A percentile compares a stretch with the other conserved stretches of the same genome.
These are phyloP conservation scores for Monarcha castaneiventris DNA, from an alignment of 2,113 vertebrate genomes.

Conservation along the genomic window DNA sequence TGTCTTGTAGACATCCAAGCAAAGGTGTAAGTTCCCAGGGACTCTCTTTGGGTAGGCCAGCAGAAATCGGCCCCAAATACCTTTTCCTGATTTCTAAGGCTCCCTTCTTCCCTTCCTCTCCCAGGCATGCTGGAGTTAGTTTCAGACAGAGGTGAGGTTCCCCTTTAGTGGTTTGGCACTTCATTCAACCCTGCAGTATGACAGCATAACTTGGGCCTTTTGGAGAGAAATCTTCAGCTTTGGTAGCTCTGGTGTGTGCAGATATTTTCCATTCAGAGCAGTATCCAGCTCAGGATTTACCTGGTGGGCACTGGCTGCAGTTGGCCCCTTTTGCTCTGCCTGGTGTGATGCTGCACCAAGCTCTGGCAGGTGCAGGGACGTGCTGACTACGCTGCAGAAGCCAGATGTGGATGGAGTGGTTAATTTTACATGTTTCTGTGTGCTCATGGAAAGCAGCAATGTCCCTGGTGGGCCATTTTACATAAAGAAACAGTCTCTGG, in stretches of 20 bases:
- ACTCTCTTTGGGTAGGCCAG: background rate
- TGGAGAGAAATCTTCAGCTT: background rate
- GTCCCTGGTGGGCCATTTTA: background rate
- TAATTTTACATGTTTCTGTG: background rate
- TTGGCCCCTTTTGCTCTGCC: background rate
- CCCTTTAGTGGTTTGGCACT: background rate
- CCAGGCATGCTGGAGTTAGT: too few species aligned
- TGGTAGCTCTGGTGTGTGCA: background rate
- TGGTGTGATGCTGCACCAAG: background rate
- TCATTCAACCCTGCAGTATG: background rate
- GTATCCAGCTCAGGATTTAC: background rate
- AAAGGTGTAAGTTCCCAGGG: background rate
- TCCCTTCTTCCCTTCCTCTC: background rate
- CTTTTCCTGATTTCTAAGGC: background rate
- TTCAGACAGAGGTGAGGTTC: background rate
- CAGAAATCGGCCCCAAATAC: background rate
- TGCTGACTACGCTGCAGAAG: rapidly evolving
- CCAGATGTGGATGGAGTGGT: background rate
- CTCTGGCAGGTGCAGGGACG: background rate
- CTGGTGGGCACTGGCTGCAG: background rate
- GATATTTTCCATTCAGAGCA: background rate
- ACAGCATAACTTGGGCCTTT: background rate
- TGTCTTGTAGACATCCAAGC: background rate
- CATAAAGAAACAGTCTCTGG: background rate
- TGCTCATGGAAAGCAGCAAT: background rate